A percentile compares a stretch with the other conserved stretches of the same genome.
Evolutionary conservation across 2,113 vertebrate genomes (phyloP).

Genomic region (Etia nguti): DNA sequence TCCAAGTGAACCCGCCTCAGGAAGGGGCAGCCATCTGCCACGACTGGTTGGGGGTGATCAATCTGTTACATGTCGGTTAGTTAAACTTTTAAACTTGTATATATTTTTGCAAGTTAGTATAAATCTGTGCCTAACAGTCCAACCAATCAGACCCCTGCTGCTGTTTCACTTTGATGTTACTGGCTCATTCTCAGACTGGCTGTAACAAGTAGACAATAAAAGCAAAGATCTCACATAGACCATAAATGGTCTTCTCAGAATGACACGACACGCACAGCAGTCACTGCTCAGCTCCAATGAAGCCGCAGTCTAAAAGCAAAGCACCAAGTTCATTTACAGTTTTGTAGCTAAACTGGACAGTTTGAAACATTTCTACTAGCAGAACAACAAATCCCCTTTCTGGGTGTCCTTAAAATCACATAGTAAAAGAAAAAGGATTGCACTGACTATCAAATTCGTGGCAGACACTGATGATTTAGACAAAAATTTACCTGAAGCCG

Average conservation of each 20-base stretch:
- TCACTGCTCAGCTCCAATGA: rapidly evolving
- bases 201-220: not conserved
- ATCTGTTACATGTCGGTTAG: not conserved
- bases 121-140: not conserved
- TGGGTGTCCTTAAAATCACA: rapidly evolving
- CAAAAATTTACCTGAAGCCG: not conserved
- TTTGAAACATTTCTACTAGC: not conserved
- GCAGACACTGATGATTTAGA: rapidly evolving
- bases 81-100: not conserved
- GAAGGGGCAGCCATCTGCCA: not conserved
- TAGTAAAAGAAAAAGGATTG: not conserved
- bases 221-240: not conserved
- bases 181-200: not conserved
- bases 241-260: not conserved
- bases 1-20: not conserved
- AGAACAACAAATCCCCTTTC: not conserved
- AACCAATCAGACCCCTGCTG: not conserved
- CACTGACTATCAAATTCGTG: rapidly evolving
- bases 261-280: rapidly evolving
- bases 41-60: not conserved
- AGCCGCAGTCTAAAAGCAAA: not conserved
- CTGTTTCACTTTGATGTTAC: not conserved
- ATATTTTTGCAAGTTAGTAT: not conserved
- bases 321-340: rapidly evolving
- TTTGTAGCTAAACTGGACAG: not conserved